These are phyloP conservation scores for Conus betulinus DNA, from an alignment of 1,140 invertebrate genomes.

Conservation along the genomic window DNA sequence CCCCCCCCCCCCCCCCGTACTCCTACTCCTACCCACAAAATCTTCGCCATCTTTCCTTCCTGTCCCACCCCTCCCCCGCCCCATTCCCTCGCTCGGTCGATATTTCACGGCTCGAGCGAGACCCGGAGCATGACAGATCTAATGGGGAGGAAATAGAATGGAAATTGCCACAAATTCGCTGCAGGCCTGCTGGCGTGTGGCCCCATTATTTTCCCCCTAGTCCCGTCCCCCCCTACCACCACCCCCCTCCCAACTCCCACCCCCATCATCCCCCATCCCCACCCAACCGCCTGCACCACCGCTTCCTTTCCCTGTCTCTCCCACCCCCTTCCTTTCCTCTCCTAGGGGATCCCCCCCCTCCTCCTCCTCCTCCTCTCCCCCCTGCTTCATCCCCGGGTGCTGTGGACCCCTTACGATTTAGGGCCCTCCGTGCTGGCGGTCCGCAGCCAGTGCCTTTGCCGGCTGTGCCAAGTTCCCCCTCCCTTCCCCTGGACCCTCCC, in stretches of 20 bases:
- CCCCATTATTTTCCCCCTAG: constrained; percentile 1
- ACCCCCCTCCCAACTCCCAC: not conserved
- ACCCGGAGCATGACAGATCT: constrained; percentile 34
- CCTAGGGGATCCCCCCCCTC: not conserved
- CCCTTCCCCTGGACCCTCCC: not conserved
- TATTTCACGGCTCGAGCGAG: constrained; percentile 25
- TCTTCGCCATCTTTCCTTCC: not conserved
- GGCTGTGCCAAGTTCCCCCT: not conserved
- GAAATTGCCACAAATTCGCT: constrained; percentile 44
- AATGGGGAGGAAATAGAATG: constrained; percentile 48
- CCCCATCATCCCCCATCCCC: no score
- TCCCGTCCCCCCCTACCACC: not conserved
- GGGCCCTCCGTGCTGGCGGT: not conserved
- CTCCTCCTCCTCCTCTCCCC: not conserved
- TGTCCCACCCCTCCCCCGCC: not conserved
- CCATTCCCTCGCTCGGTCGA: not conserved
- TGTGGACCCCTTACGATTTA: not conserved
- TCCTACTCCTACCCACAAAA: not conserved
- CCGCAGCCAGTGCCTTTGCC: not conserved
- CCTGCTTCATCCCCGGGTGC: not conserved
- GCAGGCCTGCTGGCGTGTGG: constrained; percentile 18
- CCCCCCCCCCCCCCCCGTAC: not conserved
- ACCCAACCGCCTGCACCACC: no score
- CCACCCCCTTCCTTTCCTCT: not conserved
- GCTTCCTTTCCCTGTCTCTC: not conserved